Evolutionary conservation across 2,888 invertebrate species (phyloP), one percentile per base, ranked within the genome.

Genomic region (Drosophila hamatofila): DNA sequence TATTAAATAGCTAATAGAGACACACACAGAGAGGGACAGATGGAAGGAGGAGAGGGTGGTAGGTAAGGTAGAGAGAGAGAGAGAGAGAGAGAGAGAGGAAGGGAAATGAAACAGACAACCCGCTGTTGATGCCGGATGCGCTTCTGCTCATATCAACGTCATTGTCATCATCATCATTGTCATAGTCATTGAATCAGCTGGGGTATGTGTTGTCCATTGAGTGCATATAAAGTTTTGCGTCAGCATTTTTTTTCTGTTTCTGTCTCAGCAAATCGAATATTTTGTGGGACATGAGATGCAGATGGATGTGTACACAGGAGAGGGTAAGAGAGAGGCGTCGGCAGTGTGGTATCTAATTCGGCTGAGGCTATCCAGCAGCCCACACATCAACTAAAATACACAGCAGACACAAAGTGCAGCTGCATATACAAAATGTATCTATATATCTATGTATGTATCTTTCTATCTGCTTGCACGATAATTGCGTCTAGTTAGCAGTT

Each of bases 241-340:
- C 73, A 74, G 78, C 78, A 44, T 21, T 69, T 63, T 44, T 44
- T 63, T 33, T 14, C n/a, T n/a, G n/a, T 39, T n/a, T 68, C 46
- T 57, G 64, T 78, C 73, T 60, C 60, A 25, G 48, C 59, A 75
- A 75, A 75, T 75, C 61, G 75, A 71, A 62, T 49, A 41, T 25
- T 48, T 42, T 12, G 51, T 57, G 18, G 49, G 25, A 58, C 54
- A 65, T 49, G 41, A 75, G 75, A 75, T 79, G 75, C 68, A 79
- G n/a, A 46, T 72, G 25, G 62, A 61, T 58, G 58, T 78, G 67
- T 46, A 49, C 37, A 58, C 16, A 48, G 14, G 41, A 44, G 16
- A 21, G 33, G 23, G 44, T 11, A 3, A 1, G 2, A 2, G 25
- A 18, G 8, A 25, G 12, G 25, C 2, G 5, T 11, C 11, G 33